Conservation (phyloP, 2,113 vertebrate genomes). For the Coturnix japonica region DNA sequence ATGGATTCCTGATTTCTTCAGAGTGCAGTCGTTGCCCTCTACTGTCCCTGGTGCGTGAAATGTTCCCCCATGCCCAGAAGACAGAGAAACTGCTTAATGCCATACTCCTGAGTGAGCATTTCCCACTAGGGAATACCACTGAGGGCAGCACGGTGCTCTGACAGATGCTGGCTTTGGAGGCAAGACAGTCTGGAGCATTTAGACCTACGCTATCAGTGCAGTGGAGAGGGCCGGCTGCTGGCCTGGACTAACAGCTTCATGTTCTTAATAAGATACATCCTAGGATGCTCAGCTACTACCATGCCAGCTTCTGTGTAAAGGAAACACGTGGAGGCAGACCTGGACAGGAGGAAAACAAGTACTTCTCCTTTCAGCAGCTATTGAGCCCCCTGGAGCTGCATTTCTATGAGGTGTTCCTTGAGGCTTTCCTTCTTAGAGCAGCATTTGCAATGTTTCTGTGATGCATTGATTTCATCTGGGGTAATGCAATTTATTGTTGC, state of each 20-base stretch:
- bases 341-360: not conserved
- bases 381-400: not conserved
- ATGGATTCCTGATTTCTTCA: not conserved
- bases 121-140: not conserved
- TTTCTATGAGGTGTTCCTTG: not conserved
- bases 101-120: not conserved
- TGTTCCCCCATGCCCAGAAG: not conserved
- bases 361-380: not conserved
- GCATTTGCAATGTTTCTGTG: not conserved
- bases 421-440: not conserved
- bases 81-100: not conserved
- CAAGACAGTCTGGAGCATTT: not conserved
- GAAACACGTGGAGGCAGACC: not conserved
- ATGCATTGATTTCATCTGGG: not conserved
- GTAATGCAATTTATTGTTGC: slow-evolving; percentile 19
- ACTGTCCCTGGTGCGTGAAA: not conserved
- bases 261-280: not conserved
- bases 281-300: not conserved
- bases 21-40: fast-evolving
- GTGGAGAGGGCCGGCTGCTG: not conserved
- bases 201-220: not conserved
- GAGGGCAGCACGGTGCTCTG: not conserved
- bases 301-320: not conserved
- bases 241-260: not conserved
- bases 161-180: not conserved